Conservation (phyloP, 2,113 vertebrate genomes). For the Pteronura brasiliensis region DNA sequence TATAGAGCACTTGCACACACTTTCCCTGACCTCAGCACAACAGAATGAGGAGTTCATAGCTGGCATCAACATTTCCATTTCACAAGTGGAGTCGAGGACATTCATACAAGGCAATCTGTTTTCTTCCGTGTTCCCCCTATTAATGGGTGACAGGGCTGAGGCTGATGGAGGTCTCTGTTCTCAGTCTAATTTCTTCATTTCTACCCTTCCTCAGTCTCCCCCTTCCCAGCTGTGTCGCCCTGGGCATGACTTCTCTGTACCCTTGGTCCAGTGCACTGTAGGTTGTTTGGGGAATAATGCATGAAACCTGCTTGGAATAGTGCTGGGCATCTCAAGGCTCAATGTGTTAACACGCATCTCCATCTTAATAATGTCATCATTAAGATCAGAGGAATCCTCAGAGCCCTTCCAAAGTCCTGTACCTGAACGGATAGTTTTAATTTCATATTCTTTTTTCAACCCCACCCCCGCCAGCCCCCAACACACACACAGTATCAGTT, state of each 20-base stretch:
- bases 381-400: too few species aligned
- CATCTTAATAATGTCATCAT: too few species aligned
- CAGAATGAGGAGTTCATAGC: background rate
- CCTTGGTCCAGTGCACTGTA: background rate
- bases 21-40: background rate
- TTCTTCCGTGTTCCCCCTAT: background rate
- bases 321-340: background rate
- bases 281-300: background rate
- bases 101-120: accelerated
- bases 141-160: background rate
- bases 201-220: background rate
- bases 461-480: background rate
- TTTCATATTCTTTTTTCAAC: background rate
- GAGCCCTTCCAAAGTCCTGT: background rate
- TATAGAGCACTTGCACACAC: background rate
- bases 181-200: background rate
- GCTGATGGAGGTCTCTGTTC: background rate
- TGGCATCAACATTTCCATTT: background rate
- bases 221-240: background rate
- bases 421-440: background rate
- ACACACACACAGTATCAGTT: background rate
- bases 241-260: background rate
- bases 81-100: background rate
- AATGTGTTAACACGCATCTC: background rate
- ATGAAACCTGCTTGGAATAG: background rate